Evolutionary conservation across 1,140 invertebrate genomes (phyloP), one percentile per base, ranked within the genome.

Genomic region (Coptotermes formosanus): DNA sequence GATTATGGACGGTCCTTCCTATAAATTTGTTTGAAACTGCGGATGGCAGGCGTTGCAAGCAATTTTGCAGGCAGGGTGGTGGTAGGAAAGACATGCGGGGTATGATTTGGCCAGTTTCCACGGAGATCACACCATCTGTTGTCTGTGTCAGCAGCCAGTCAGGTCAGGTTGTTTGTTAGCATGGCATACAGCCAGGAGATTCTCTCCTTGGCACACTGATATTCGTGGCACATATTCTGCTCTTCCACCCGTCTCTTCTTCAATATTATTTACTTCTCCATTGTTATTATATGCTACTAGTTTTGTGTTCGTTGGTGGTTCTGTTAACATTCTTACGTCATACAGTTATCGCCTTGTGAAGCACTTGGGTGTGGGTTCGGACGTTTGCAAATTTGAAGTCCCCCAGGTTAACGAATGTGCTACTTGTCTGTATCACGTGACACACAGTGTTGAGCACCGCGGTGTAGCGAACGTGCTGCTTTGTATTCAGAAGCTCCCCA

Each of bases 101-200:
- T n/a, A 75, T 75, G 64, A 75, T 30, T 75, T 75, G 64, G 64
- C 64, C 25, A 75, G 25, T 75, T 75, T 75, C 64, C 64, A 75
- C 64, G n/a, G 64, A n/a, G 64, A 75, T 75, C 64, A 30, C 64
- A 30, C 64, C 64, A 75, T 75, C 64, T 75, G 64, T 75, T 75
- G 64, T 75, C 64, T 75, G n/a, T 75, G 64, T 75, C 64, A 75
- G 64, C 64, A 75, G 30, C 25, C 30, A 75, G 64, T 75, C 64
- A 30, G 64, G 64, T 75, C 64, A 30, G 25, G n/a, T n/a, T 30
- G 59, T 64, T 64, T 64, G 64, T 75, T 75, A 75, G 64, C 25
- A 75, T 75, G 64, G 64, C 64, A 75, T 0, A 3, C 25, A 75
- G 64, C 64, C 64, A 75, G 64, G 30, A 25, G 25, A 25, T 75